These are phyloP conservation scores for Teinopalpus imperialis DNA, from an alignment of 2,888 invertebrate genomes.

Conservation along the genomic window DNA sequence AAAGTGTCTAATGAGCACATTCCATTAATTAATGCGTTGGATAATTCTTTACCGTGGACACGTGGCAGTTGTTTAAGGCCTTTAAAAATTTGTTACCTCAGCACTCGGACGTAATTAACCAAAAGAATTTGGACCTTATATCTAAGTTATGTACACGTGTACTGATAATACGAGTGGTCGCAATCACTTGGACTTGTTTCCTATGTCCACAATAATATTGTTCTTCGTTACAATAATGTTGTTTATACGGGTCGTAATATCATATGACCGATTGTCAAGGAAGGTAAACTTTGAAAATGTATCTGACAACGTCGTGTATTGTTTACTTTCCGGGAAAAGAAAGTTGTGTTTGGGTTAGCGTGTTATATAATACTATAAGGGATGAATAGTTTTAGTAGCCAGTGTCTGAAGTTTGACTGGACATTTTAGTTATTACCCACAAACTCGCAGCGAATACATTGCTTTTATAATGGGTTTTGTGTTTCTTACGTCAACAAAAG, in stretches of 20 bases:
- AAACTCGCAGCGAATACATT: constrained; percentile 31
- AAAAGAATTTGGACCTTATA: constrained; percentile 17
- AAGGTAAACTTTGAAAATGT: constrained; percentile 16
- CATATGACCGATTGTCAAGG: constrained; percentile 15
- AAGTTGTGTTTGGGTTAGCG: constrained; percentile 14
- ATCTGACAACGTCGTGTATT: neutral
- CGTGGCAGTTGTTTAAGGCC: neutral
- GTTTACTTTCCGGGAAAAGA: constrained; percentile 22
- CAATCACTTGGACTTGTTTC: constrained; percentile 27
- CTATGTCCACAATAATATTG: constrained; percentile 27
- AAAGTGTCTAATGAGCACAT: constrained; percentile 18
- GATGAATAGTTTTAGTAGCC: neutral
- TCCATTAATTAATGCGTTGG: constrained; percentile 12
- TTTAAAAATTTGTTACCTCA: neutral
- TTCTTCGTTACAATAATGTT: constrained; percentile 21
- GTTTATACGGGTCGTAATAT: constrained; percentile 18
- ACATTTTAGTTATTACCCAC: constrained; percentile 26
- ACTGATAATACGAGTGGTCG: constrained; percentile 10
- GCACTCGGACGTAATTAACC: neutral
- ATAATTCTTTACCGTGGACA: neutral
- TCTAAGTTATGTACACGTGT: constrained; percentile 17
- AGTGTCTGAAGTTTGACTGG: constrained; percentile 2
- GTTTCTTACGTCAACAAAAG: constrained; percentile 66
- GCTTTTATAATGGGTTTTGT: constrained; percentile 53
- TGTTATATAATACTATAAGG: constrained; percentile 9